A percentile compares a stretch with the other conserved stretches of the same genome.
These are phyloP conservation scores for Gobionotothen gibberifrons DNA, from an alignment of 2,797 vertebrate species.

Conservation along the genomic window DNA sequence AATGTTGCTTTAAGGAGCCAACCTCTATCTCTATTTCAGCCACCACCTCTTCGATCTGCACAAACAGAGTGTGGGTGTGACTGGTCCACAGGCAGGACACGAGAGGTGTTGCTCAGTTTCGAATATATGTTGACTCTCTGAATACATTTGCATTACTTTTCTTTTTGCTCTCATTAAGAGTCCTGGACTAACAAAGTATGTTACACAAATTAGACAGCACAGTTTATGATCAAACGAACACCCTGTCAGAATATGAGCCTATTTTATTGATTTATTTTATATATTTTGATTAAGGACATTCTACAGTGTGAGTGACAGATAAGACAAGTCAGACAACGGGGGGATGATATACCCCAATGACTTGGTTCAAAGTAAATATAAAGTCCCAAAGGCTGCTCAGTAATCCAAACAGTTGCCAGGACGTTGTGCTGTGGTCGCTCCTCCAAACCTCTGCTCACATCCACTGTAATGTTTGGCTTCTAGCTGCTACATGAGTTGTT, in stretches of 20 bases:
- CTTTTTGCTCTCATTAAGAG: constrained; percentile 37
- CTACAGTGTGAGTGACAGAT: constrained; percentile 37
- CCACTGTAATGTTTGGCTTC: constrained; percentile 23
- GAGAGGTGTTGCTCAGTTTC: constrained; percentile 19
- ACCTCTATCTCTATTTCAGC: constrained; percentile 30
- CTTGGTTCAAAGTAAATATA: constrained; percentile 43
- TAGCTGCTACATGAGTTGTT: not conserved
- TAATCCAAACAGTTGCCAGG: constrained; percentile 46
- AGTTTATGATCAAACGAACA: constrained; percentile 49
- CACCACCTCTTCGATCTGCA: not conserved
- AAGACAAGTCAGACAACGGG: constrained; percentile 30
- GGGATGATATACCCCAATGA: constrained; percentile 34
- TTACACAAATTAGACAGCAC: constrained; percentile 37
- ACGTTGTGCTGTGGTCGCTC: constrained; percentile 20
- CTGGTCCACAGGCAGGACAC: constrained; percentile 32
- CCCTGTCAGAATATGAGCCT: constrained; percentile 28
- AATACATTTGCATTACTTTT: constrained; percentile 37
- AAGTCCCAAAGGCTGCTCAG: constrained; percentile 41
- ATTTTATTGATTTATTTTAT: not conserved
- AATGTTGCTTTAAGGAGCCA: constrained; percentile 43
- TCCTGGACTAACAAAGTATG: constrained; percentile 16
- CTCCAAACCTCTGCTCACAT: constrained; percentile 26
- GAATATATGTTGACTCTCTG: constrained; percentile 22
- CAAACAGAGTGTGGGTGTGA: constrained; percentile 25
- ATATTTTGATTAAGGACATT: constrained; percentile 48